phyloP scores from a whole-genome alignment of 2,113 vertebrate species.

The Macheiramphus alcinus region DNA sequence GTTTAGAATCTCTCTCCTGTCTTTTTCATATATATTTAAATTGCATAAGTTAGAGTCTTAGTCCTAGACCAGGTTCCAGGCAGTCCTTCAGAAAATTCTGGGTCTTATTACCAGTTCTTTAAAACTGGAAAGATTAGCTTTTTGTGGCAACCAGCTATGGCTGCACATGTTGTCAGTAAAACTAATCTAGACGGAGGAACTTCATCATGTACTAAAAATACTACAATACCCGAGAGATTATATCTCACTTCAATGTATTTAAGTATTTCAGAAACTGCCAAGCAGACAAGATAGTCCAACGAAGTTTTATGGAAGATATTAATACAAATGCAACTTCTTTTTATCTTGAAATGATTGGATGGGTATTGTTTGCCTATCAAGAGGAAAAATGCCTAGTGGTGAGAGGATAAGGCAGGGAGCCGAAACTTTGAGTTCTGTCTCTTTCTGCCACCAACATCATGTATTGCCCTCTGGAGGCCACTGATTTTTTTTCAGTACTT shows the following conservation, averaged over 20 bases:
- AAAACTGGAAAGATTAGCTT: background rate
- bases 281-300: background rate
- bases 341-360: background rate
- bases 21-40: background rate
- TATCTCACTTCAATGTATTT: background rate
- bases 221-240: background rate
- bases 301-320: background rate
- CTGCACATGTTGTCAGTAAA: background rate
- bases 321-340: background rate
- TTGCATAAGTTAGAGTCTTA: background rate
- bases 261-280: background rate
- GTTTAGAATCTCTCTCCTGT: background rate
- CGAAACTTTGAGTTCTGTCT: background rate
- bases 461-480: background rate
- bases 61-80: background rate
- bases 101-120: background rate
- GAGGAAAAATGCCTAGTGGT: background rate
- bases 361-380: background rate
- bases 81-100: background rate
- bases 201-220: background rate
- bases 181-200: background rate
- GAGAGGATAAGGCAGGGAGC: background rate
- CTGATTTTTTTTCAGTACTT: background rate
- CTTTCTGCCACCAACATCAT: background rate
- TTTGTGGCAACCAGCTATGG: background rate